These are phyloP conservation scores for Leptodactylus fallax DNA, from an alignment of 2,797 vertebrate species.

Conservation along the genomic window DNA sequence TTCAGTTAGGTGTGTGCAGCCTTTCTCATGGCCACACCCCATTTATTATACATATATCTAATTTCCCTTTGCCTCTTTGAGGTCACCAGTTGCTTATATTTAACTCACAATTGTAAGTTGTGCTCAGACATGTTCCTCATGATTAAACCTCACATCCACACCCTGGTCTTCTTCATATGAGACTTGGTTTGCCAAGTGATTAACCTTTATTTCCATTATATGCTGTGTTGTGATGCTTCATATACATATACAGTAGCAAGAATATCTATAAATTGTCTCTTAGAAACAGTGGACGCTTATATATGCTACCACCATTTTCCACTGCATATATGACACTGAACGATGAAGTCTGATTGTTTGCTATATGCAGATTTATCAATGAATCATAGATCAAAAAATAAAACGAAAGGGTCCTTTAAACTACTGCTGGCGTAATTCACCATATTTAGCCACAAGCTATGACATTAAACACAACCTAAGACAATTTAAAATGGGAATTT, in stretches of 20 bases:
- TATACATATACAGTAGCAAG: background rate
- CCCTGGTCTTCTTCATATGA: slow-evolving; percentile 37
- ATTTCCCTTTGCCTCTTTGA: slow-evolving; percentile 60
- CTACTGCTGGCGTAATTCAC: too few species aligned
- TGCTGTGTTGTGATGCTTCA: background rate
- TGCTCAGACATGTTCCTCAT: slow-evolving; percentile 53
- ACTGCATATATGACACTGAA: too few species aligned
- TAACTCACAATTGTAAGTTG: slow-evolving; percentile 31
- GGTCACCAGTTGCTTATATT: slow-evolving; percentile 58
- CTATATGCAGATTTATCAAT: too few species aligned
- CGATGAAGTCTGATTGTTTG: too few species aligned
- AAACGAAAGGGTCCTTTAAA: too few species aligned
- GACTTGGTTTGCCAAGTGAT: slow-evolving; percentile 19
- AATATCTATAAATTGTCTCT: too few species aligned
- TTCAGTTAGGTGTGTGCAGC: slow-evolving; percentile 59
- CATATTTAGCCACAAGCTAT: too few species aligned
- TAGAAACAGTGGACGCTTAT: too few species aligned
- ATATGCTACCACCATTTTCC: too few species aligned
- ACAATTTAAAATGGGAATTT: too few species aligned
- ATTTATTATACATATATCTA: slow-evolving; percentile 57
- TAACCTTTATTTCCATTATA: background rate
- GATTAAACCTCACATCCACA: slow-evolving; percentile 49
- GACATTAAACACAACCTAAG: too few species aligned
- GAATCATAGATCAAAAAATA: too few species aligned
- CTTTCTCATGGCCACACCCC: slow-evolving; percentile 62